Evolutionary conservation across 2,888 invertebrate species (phyloP).

Genomic region (Cantharis rufa): DNA sequence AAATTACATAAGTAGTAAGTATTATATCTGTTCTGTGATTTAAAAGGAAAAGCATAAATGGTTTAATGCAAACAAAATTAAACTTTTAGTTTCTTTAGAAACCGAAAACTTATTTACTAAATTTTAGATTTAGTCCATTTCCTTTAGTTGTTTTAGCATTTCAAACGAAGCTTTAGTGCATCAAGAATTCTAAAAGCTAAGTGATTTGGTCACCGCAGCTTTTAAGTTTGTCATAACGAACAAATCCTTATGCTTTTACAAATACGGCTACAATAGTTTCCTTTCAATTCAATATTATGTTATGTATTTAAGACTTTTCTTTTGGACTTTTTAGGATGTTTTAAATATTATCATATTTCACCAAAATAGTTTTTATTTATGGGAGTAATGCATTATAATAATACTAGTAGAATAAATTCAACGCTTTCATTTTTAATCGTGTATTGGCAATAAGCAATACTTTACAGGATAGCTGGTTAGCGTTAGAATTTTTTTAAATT

Average conservation of each 20-base stretch:
- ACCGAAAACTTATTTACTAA: constrained; percentile 23
- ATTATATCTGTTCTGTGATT: background rate
- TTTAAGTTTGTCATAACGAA: constrained; percentile 29
- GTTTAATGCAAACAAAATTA: background rate
- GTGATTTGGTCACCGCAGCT: constrained; percentile 30
- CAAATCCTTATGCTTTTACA: constrained; percentile 30
- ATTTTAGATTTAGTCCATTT: constrained; percentile 27
- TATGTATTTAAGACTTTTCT: constrained; percentile 13
- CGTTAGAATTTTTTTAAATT: too few relatives aligned
- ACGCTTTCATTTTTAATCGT: too few relatives aligned
- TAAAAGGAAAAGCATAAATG: background rate
- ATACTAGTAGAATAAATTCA: too few relatives aligned
- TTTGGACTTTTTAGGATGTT: background rate
- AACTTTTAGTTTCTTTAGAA: constrained; percentile 10
- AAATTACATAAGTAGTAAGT: too few relatives aligned
- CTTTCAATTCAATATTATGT: constrained; percentile 24
- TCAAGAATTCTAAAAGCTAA: constrained; percentile 17
- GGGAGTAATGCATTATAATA: too few relatives aligned
- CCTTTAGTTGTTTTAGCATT: constrained; percentile 25
- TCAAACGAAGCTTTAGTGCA: constrained; percentile 12
- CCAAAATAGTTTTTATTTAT: background rate
- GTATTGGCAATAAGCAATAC: too few relatives aligned
- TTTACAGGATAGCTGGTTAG: too few relatives aligned
- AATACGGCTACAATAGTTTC: constrained; percentile 24
- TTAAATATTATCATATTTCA: background rate